Conservation (phyloP, 2,888 invertebrate genomes). For the Drosophila testacea region DNA sequence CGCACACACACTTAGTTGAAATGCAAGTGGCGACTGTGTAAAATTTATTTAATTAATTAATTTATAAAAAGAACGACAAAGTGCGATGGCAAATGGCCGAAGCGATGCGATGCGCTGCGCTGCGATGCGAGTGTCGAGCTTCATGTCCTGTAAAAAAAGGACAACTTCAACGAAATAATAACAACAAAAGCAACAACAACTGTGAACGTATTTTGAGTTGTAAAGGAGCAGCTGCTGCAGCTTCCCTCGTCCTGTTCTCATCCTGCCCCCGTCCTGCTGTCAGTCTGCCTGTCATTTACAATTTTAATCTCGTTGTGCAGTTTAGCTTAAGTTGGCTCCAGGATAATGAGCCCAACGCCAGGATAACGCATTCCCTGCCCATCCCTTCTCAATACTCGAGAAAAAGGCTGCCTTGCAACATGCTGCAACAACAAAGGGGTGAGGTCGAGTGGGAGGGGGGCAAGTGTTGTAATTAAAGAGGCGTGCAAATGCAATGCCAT, state of each 20-base stretch:
- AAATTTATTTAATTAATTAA: constrained; percentile 78
- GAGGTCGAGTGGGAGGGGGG: too few species aligned
- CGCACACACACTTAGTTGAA: constrained; percentile 15
- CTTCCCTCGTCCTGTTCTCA: constrained; percentile 1
- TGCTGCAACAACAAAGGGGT: background rate
- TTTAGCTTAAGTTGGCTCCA: constrained; percentile 71
- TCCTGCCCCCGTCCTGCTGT: constrained; percentile 46
- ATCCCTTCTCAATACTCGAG: background rate
- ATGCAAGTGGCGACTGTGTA: constrained; percentile 59
- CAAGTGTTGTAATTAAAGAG: constrained; percentile 66
- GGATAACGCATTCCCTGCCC: constrained; percentile 32
- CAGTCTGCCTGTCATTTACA: constrained; percentile 75
- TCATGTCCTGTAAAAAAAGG: constrained; percentile 34
- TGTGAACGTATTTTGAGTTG: constrained; percentile 36
- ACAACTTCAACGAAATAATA: constrained; percentile 17
- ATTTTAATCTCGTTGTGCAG: constrained; percentile 79
- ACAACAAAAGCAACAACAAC: constrained; percentile 17
- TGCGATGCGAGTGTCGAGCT: constrained; percentile 28
- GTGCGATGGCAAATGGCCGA: constrained; percentile 45
- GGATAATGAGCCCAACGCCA: constrained; percentile 66
- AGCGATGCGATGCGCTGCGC: constrained; percentile 30
- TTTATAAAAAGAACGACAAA: constrained; percentile 73
- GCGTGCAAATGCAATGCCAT: constrained; percentile 50
- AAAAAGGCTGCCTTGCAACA: constrained; percentile 1
- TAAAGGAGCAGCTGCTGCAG: constrained; percentile 49